Base-by-base conservation (phyloP, 2,888 invertebrate species). In the Ennomos erosarius region DNA sequence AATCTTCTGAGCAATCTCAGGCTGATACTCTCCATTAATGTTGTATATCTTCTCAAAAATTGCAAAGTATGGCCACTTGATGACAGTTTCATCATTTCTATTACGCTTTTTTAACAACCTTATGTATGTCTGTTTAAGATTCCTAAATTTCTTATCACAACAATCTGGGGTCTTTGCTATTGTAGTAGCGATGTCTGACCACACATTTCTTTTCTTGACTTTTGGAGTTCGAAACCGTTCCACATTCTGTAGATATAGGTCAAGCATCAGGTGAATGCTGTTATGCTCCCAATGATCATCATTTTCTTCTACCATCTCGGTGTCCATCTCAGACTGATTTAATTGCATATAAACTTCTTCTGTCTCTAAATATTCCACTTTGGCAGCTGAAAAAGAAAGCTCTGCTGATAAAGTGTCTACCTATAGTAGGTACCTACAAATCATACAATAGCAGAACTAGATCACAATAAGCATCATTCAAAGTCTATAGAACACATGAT, bases 81-180 rank as follows among this genome's bases (percentile, higher is more conserved):
- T 83, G n/a, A 78, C 76, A 2, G 79, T 73, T 1, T 76, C 61
- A 39, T 85, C 85, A 64, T 79, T 81, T 46, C 75, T 75, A 45
- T 78, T 86, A 53, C 84, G 87, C 69, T 88, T 92, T 63, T 86
- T 88, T 1, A 92, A 68, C 59, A 91, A 66, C 61, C 92, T 76
- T 11, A 91, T 75, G 62, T 91, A 92, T 5, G 91, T 92, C 67
- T 86, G 85, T 70, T 92, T 92, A 43, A 92, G 71, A 69, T 92
- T 92, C 55, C 92, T 78, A 68, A 91, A 91, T 66, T 92, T 92
- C 64, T 90, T 91, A 62, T 91, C 90, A 68, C 91, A 92, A 50
- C 82, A 79, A 9, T 90, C 88, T 1, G 91, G 87, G 1, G 83
- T 79, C 71, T 89, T 88, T 0, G 87, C 88, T 1, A 91, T 78